These are phyloP conservation scores for Yponomeuta malinellus DNA, from an alignment of 2,888 invertebrate genomes.

Conservation along the genomic window DNA sequence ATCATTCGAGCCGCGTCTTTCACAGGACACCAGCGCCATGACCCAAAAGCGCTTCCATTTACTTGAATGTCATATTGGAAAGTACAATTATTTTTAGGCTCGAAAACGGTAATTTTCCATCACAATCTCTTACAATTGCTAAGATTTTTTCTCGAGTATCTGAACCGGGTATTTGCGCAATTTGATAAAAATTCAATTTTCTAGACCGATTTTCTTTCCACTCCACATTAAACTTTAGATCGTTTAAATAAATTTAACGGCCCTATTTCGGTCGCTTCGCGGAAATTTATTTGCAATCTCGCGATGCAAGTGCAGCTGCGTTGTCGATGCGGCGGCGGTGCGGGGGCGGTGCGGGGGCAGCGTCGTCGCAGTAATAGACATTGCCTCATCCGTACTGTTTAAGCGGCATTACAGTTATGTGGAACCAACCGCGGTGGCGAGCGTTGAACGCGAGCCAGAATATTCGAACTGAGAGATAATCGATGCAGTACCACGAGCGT, in stretches of 20 bases:
- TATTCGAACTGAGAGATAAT: not conserved
- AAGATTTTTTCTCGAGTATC: not conserved
- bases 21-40: not conserved
- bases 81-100: too few relatives aligned
- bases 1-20: not conserved
- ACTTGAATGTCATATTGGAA: too few relatives aligned
- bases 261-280: not conserved
- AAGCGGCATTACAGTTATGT: not conserved
- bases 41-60: too few relatives aligned
- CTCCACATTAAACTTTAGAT: not conserved
- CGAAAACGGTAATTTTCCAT: too few relatives aligned
- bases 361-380: not conserved
- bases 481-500: not conserved
- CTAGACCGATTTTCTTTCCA: not conserved
- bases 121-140: not conserved
- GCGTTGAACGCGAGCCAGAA: not conserved
- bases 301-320: not conserved
- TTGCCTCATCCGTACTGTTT: not conserved
- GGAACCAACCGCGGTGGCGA: not conserved
- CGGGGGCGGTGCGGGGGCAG: not conserved
- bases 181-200: not conserved
- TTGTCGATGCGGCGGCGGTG: not conserved
- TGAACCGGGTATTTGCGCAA: not conserved
- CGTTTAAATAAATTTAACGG: not conserved
- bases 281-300: not conserved